Conservation (phyloP, 2,113 vertebrate genomes). For the Pteronura brasiliensis region DNA sequence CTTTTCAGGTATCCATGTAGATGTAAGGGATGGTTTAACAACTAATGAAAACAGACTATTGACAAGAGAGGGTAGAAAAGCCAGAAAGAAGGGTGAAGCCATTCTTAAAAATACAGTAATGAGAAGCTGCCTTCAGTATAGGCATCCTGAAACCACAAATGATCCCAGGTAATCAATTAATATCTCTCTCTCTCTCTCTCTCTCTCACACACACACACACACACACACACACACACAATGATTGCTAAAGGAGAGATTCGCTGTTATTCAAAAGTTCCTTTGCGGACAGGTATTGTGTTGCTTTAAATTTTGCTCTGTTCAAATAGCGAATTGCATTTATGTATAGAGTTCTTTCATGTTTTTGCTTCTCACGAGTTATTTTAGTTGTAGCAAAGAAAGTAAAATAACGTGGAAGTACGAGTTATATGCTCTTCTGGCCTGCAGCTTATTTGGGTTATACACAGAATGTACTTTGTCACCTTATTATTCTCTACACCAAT, state of each 20-base stretch:
- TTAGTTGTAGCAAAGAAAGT: not conserved
- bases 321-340: not conserved
- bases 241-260: not conserved
- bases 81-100: not conserved
- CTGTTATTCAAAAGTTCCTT: not conserved
- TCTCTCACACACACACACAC: not conserved
- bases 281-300: not conserved
- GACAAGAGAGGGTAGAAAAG: not conserved
- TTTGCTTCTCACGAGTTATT: not conserved
- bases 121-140: not conserved
- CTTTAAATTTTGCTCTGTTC: not conserved
- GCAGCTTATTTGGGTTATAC: no score
- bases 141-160: not conserved
- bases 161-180: not conserved
- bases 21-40: not conserved
- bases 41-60: not conserved
- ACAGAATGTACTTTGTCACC: not conserved
- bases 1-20: not conserved
- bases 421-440: not conserved
- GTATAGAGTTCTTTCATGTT: not conserved
- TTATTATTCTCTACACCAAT: not conserved
- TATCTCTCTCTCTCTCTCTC: not conserved
- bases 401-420: not conserved
- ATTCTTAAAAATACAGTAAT: not conserved
- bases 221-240: not conserved